Evolutionary conservation across 2,113 vertebrate species (phyloP).

Genomic region (Pterocles orientalis): DNA sequence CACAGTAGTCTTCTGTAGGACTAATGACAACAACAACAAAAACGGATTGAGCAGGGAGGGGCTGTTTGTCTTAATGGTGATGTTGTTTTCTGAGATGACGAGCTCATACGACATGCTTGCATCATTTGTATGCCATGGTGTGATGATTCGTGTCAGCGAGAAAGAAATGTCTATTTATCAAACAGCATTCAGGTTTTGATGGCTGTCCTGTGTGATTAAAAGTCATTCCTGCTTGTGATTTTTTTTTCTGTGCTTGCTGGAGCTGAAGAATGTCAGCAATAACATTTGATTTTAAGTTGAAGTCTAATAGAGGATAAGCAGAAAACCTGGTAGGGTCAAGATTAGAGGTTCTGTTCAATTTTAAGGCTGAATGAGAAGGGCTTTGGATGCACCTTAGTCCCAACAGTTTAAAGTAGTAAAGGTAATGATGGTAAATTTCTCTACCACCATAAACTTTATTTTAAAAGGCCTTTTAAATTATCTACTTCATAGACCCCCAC

Average conservation of each 20-base stretch:
- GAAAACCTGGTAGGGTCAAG: rapidly evolving
- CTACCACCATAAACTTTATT: neutral
- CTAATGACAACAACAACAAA: neutral
- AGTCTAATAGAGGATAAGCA: neutral
- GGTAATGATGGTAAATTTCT: neutral
- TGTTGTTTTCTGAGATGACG: neutral
- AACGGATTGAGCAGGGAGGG: neutral
- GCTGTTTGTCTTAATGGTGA: neutral
- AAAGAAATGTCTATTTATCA: neutral
- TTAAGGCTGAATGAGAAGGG: neutral
- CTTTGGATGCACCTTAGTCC: neutral
- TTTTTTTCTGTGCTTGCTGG: neutral
- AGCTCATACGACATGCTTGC: neutral
- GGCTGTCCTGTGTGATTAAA: neutral
- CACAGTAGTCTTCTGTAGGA: neutral
- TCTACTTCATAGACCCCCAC: neutral
- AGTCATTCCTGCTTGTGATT: rapidly evolving
- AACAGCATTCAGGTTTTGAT: neutral
- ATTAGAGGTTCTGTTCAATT: neutral
- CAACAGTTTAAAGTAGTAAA: neutral
- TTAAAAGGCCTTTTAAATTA: neutral
- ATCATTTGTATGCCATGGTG: neutral
- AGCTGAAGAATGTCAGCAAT: neutral
- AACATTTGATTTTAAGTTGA: neutral
- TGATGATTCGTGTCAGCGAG: neutral